Evolutionary conservation across 2,113 vertebrate genomes (phyloP).

Genomic region (Ciconia boyciana): DNA sequence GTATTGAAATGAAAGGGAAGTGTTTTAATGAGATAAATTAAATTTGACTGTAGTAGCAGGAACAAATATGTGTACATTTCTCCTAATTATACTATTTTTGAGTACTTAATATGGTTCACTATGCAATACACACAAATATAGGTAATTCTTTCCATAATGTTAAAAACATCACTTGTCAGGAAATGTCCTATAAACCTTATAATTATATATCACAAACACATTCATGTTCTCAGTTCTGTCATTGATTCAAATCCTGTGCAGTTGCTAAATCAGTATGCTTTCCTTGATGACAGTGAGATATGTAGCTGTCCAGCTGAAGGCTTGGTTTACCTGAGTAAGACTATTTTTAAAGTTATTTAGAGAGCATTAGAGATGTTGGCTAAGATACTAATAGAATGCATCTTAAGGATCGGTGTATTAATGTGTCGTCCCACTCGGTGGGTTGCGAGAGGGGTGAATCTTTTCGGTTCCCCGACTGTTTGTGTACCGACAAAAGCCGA

Average conservation of each 20-base stretch:
- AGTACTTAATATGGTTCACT: not conserved
- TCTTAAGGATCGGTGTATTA: not conserved
- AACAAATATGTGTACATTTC: not conserved
- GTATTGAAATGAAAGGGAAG: not conserved
- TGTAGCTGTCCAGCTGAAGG: not conserved
- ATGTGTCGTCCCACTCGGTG: too few relatives aligned
- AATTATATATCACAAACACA: not conserved
- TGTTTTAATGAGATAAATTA: slow-evolving; percentile 9
- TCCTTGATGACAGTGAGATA: not conserved
- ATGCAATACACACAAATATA: not conserved
- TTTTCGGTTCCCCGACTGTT: too few relatives aligned
- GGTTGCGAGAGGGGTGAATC: too few relatives aligned
- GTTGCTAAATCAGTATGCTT: not conserved
- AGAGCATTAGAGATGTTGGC: not conserved
- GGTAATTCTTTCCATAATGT: not conserved
- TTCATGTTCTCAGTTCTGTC: not conserved
- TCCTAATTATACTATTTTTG: not conserved
- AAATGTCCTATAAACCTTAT: not conserved
- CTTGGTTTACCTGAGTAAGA: not conserved
- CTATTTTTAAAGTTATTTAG: not conserved
- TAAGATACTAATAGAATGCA: not conserved
- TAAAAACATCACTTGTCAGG: not conserved
- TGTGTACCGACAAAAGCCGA: too few relatives aligned
- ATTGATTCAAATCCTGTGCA: not conserved
- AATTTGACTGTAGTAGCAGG: not conserved